Evolutionary conservation across 2,888 invertebrate species (phyloP), one percentile per base, ranked within the genome.

Genomic region (Macaria notata): DNA sequence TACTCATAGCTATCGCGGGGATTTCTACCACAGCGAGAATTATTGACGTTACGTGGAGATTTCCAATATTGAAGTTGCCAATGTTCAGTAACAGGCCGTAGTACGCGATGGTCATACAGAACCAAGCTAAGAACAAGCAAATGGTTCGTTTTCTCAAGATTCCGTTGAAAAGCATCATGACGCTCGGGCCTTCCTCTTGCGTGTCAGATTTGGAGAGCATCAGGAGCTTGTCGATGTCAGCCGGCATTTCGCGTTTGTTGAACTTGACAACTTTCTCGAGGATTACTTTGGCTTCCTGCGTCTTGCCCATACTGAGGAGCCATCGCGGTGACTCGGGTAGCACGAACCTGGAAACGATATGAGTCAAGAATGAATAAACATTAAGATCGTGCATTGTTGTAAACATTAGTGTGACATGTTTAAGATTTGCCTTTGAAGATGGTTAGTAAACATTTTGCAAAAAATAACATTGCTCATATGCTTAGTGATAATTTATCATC

Each of bases 251-350:
- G 31, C 92, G 90, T 47, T 93, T 93, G 79, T 96, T 96, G 67
- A 93, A 93, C 57, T 88, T 92, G 0, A 95, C 94, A 0, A 95
- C 95, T 70, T 92, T 92, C 71, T 94, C 91, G 42, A 96, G 80
- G 50, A 96, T 94, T 36, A 79, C 83, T 75, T 94, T 93, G 0
- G 95, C 94, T 84, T 95, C 94, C 60, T 94, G 93, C n/a, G 93
- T 93, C 63, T 93, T 93, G 31, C 95, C 95, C 91, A 95, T 94
- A 42, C 94, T 94, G 50, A 96, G 81, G 38, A 96, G 83, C 96
- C 96, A 96, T 73, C 95, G 91, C 0, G 96, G 96, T 2, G 96
- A 96, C 91, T 96, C 96, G n/a, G 96, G 95, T 55, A 96, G 83
- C 39, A 95, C 87, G 84, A 94, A 95, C 94, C 96, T 96, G 76